Evolutionary conservation across 2,113 vertebrate genomes (phyloP), one percentile per base, ranked within the genome.

Genomic region (Anolis sagrei): DNA sequence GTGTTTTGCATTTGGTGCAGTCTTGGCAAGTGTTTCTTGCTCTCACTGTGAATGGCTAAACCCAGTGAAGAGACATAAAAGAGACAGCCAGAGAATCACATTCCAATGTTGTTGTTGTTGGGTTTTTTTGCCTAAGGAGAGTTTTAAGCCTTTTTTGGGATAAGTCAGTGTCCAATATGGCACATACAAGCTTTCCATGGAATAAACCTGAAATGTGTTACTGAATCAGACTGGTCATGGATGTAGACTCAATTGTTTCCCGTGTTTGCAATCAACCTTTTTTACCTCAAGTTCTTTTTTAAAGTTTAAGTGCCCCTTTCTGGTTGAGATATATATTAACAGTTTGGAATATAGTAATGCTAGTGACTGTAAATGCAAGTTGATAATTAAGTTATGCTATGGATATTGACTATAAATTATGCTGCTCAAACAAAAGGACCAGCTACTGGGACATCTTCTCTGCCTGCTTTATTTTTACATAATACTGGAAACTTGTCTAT

Each of bases 381-480:
- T 82, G 90, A 88, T 92, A 92, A 95, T 95, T 94, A 93, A 92
- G 88, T 91, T 93, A 94, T 86, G 79, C 89, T 92, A 86, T 90
- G 86, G 94, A 90, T 94, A 89, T 92, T 91, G 89, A 90, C 92
- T 95, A 94, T 95, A 95, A 94, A 95, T 96, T 93, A 89, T 87
- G 92, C 94, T 89, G 94, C 86, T 25, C 88, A 95, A 92, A 90
- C 93, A 91, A 89, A 94, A 90, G 88, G 77, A 66, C 84, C 84
- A 86, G 74, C 70, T 51, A 70, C 84, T 81, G 84, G 76, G 85
- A 68, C 93, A 94, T 94, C 88, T 92, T 83, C 88, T 92, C 82
- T 81, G 85, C 78, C 70, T 89, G 87, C 86, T 89, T 92, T 79
- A 92, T 95, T 93, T 95, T 93, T 92, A 85, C 88, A 90, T 88